phyloP scores from a whole-genome alignment of 2,888 invertebrate species.

The Amphipoea lucens region DNA sequence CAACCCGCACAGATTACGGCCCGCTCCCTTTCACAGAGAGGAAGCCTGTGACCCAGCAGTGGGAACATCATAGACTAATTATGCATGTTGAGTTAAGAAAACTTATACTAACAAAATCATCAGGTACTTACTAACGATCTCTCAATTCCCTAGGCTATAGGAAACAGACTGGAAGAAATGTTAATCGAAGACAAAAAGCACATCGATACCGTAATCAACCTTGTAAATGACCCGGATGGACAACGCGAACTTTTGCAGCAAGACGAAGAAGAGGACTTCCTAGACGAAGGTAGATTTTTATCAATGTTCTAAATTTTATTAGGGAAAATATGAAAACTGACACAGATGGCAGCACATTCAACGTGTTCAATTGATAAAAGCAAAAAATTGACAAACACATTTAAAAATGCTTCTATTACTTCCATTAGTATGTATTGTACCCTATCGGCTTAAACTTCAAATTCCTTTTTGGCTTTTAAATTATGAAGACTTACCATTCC shows the following conservation, averaged over 20 bases:
- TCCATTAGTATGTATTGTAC: not conserved
- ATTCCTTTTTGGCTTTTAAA: constrained; percentile 10
- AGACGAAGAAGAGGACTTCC: constrained; percentile 98
- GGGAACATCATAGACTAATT: too few relatives aligned
- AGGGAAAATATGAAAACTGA: not conserved
- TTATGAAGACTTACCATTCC: constrained; percentile 2
- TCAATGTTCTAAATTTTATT: not conserved
- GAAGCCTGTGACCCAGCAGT: too few relatives aligned
- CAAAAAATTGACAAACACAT: not conserved
- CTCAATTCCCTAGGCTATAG: constrained; percentile 91
- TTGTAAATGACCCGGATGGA: constrained; percentile 94
- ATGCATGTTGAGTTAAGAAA: not conserved
- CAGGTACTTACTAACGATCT: not conserved
- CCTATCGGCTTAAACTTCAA: not conserved
- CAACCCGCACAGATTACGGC: not conserved
- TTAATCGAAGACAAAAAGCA: constrained; percentile 94
- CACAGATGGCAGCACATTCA: not conserved
- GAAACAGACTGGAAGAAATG: constrained; percentile 97
- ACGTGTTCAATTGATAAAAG: not conserved
- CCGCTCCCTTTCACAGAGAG: too few relatives aligned
- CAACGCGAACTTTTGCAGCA: constrained; percentile 94
- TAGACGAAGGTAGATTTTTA: constrained; percentile 95
- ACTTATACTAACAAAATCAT: not conserved
- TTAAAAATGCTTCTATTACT: not conserved
- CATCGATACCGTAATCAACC: constrained; percentile 91